These are phyloP conservation scores for Rhagologus leucostigma DNA, from an alignment of 2,113 vertebrate species.

Conservation along the genomic window DNA sequence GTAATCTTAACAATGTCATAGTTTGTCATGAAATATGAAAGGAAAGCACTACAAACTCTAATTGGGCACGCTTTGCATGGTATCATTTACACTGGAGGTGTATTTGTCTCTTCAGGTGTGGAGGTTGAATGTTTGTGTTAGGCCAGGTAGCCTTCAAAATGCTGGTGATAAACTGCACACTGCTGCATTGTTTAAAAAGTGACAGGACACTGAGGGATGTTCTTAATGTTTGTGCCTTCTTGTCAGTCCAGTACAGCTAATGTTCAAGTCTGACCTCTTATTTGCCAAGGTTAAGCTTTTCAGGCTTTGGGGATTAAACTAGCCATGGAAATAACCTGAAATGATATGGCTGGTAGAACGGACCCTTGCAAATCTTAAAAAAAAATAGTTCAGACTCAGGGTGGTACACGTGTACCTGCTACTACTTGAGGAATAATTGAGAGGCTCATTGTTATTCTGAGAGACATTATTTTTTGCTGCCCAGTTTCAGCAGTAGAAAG, in stretches of 20 bases:
- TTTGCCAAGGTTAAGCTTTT: not conserved
- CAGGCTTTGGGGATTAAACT: not conserved
- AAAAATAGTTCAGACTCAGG: not conserved
- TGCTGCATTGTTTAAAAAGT: not conserved
- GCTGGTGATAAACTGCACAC: not conserved
- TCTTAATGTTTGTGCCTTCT: not conserved
- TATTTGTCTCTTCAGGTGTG: not conserved
- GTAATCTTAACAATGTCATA: not conserved
- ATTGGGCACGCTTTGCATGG: conserved; percentile 53
- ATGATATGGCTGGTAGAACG: not conserved
- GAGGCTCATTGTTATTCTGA: not conserved
- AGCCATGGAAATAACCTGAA: not conserved
- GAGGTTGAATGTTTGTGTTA: not conserved
- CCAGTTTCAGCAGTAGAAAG: not conserved
- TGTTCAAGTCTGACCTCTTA: not conserved
- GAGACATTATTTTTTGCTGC: not conserved
- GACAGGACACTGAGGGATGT: not conserved
- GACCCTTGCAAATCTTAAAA: not conserved
- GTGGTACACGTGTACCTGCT: not conserved
- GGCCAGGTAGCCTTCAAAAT: not conserved
- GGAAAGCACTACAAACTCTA: not conserved
- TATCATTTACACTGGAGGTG: not conserved
- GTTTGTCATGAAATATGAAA: not conserved
- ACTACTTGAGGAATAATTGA: not conserved
- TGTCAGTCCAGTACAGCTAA: not conserved